Percentiles rank a stretch among this genome's conserved stretches.
phyloP scores from a whole-genome alignment of 1,140 invertebrate species.

The Pseudomyrmex cubaensis region DNA sequence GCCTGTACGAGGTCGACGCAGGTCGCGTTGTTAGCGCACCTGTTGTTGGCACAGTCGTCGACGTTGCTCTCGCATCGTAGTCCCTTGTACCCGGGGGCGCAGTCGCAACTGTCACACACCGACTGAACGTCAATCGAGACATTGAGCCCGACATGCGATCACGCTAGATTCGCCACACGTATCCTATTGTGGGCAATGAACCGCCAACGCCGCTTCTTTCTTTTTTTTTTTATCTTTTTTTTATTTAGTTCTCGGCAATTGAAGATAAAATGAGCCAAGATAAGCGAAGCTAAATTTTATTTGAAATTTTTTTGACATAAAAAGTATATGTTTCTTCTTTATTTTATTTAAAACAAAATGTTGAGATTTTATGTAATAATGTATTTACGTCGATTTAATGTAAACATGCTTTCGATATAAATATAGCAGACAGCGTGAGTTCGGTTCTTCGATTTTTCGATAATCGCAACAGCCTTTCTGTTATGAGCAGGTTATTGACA shows the following conservation, averaged over 20 bases:
- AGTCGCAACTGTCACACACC: conserved; percentile 91
- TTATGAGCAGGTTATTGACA: conserved; percentile 49
- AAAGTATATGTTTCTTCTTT: not conserved
- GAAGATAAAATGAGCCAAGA: not conserved
- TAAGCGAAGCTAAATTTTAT: not conserved
- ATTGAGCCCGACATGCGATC: conserved; percentile 78
- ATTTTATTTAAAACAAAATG: not conserved
- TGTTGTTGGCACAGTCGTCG: conserved; percentile 93
- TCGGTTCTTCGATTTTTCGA: conserved; percentile 35
- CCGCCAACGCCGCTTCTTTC: conserved; percentile 22
- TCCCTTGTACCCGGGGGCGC: conserved; percentile 94
- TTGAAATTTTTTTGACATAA: not conserved
- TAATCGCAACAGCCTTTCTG: conserved; percentile 44
- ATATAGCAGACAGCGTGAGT: not conserved
- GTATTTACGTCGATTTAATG: not conserved
- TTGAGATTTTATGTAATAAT: not conserved
- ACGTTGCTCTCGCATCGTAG: conserved; percentile 96
- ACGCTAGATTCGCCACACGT: conserved; percentile 72
- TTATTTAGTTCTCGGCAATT: not conserved
- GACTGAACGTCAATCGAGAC: conserved; percentile 82
- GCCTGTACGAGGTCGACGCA: conserved; percentile 94
- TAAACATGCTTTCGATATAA: not conserved
- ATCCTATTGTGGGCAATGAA: conserved; percentile 13
- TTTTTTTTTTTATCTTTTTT: not conserved
- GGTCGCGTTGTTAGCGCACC: conserved; percentile 96